These are phyloP conservation scores for Lampris megalopsis DNA, from an alignment of 2,113 vertebrate genomes.

Conservation along the genomic window DNA sequence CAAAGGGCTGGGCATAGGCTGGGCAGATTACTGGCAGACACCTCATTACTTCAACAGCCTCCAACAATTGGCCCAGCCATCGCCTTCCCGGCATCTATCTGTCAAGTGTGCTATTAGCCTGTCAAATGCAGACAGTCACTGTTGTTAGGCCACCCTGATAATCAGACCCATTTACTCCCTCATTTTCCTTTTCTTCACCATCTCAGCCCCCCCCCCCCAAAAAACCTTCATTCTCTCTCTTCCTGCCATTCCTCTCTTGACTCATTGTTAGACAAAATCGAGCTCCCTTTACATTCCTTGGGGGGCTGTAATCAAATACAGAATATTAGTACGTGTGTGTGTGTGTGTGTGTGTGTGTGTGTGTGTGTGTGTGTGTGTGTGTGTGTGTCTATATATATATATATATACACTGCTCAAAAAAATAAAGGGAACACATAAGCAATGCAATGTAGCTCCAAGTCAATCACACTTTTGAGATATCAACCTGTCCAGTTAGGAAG, in stretches of 20 bases:
- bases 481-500: too few species aligned
- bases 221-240: constrained; percentile 33
- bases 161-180: constrained; percentile 78
- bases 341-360: too few species aligned
- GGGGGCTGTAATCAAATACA: constrained; percentile 53
- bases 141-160: constrained; percentile 78
- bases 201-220: constrained; percentile 52
- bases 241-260: constrained; percentile 23
- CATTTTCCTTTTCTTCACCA: constrained; percentile 66
- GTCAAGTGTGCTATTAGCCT: constrained; percentile 81
- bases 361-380: too few species aligned
- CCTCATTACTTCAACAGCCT: constrained; percentile 77
- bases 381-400: too few species aligned
- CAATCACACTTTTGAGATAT: too few species aligned
- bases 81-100: constrained; percentile 78
- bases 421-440: too few species aligned
- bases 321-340: neutral
- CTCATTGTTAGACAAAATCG: constrained; percentile 56
- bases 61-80: constrained; percentile 76
- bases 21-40: constrained; percentile 79
- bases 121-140: constrained; percentile 76
- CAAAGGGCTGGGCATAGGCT: constrained; percentile 62
- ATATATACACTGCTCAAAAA: too few species aligned
- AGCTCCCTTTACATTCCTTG: constrained; percentile 51
- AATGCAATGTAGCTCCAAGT: too few species aligned